These are phyloP conservation scores for Pedionomus torquatus DNA, from an alignment of 2,113 vertebrate genomes.

Conservation along the genomic window DNA sequence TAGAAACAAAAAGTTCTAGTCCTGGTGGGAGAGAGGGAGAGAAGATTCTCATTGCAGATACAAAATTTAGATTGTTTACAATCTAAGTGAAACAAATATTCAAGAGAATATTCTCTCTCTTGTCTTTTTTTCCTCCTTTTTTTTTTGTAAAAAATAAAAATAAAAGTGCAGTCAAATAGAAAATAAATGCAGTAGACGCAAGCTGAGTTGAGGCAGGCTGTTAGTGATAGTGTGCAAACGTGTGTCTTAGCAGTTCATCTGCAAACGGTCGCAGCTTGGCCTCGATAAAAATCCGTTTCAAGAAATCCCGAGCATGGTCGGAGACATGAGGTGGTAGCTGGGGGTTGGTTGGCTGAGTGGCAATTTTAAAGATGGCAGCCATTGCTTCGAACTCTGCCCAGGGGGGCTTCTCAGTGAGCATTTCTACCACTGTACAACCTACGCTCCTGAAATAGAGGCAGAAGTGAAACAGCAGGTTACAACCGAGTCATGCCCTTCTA, in stretches of 20 bases:
- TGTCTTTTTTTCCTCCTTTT: slow-evolving; percentile 68
- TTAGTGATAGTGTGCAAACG: slow-evolving; percentile 94
- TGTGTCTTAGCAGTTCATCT: slow-evolving; percentile 94
- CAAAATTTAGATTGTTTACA: slow-evolving; percentile 80
- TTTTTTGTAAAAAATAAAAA: slow-evolving; percentile 71
- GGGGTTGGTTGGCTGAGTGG: slow-evolving; percentile 97
- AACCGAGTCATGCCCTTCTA: background rate
- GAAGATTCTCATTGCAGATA: slow-evolving; percentile 75
- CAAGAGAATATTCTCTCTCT: slow-evolving; percentile 81
- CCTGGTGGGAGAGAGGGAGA: slow-evolving; percentile 53
- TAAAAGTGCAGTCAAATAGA: slow-evolving; percentile 85
- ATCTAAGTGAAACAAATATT: slow-evolving; percentile 79
- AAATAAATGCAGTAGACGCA: slow-evolving; percentile 72
- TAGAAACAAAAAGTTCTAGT: slow-evolving; percentile 76
- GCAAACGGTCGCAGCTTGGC: slow-evolving; percentile 92
- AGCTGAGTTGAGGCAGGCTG: slow-evolving; percentile 72
- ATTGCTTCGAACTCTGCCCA: slow-evolving; percentile 99
- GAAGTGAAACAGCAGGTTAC: slow-evolving; percentile 49
- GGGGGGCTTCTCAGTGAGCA: slow-evolving; percentile 96
- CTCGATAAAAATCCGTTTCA: slow-evolving; percentile 95
- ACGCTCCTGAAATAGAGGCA: slow-evolving; percentile 86
- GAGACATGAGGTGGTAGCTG: slow-evolving; percentile 92
- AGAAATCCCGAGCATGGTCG: slow-evolving; percentile 95
- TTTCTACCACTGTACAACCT: slow-evolving; percentile 98
- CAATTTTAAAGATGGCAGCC: slow-evolving; percentile 99